phyloP scores from a whole-genome alignment of 2,113 vertebrate genomes.

The pig (Sus scrofa) region DNA sequence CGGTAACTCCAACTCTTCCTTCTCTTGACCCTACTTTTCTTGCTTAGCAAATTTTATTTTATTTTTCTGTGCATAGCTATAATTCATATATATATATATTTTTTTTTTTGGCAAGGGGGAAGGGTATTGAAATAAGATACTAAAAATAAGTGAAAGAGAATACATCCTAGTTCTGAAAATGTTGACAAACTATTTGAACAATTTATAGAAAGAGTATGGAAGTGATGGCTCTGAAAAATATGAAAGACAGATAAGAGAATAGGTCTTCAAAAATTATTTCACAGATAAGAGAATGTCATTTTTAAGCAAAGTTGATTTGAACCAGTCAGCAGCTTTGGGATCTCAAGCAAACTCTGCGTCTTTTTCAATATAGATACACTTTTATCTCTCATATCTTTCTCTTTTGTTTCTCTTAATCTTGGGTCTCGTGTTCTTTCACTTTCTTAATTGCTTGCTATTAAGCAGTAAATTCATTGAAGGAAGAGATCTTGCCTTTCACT shows the following conservation, averaged over 20 bases:
- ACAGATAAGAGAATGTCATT: background rate
- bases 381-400: background rate
- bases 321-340: background rate
- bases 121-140: background rate
- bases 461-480: background rate
- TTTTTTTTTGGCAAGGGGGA: background rate
- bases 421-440: background rate
- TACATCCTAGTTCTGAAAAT: constrained; percentile 33
- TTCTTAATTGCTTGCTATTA: background rate
- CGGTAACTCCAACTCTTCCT: background rate
- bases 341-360: background rate
- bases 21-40: background rate
- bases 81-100: background rate
- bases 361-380: background rate
- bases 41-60: background rate
- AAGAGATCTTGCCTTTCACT: background rate
- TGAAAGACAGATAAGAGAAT: background rate
- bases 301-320: constrained; percentile 10
- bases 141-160: background rate
- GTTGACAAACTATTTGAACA: background rate
- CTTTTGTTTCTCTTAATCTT: constrained; percentile 37
- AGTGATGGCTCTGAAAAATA: background rate
- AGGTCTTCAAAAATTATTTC: background rate
- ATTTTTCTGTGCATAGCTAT: background rate
- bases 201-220: background rate